phyloP scores from a whole-genome alignment of 2,113 vertebrate species.

The Theristicus caerulescens region DNA sequence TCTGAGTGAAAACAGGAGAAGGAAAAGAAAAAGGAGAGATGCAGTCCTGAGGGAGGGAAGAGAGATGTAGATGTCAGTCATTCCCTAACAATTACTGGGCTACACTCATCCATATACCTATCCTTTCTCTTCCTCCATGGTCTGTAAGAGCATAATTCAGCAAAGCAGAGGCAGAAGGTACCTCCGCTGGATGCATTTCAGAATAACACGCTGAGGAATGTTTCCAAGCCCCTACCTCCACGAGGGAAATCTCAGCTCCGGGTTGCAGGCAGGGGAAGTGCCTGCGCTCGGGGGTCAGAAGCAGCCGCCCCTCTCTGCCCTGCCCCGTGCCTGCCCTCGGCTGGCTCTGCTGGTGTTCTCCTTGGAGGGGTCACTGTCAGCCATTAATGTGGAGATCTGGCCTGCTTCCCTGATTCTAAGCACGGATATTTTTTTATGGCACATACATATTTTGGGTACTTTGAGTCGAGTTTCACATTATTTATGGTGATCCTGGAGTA shows the following conservation, averaged over 20 bases:
- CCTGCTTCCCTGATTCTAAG: not conserved
- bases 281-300: rapidly evolving
- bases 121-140: not conserved
- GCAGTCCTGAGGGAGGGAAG: not conserved
- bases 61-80: not conserved
- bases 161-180: not conserved
- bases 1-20: not conserved
- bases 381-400: rapidly evolving
- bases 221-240: not conserved
- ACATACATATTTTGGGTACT: not conserved
- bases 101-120: rapidly evolving
- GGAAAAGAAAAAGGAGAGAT: not conserved
- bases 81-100: not conserved
- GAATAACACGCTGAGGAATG: not conserved
- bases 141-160: not conserved
- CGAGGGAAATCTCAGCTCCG: rapidly evolving
- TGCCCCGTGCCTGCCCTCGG: rapidly evolving
- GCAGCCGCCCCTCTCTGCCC: no score
- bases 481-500: not conserved
- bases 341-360: not conserved
- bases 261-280: not conserved
- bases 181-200: not conserved
- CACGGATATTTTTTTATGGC: not conserved
- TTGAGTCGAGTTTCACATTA: not conserved
- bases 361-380: not conserved